Evolutionary conservation across 1,140 invertebrate genomes (phyloP), one percentile per base, ranked within the genome.

Genomic region (Cotesia chilonis): DNA sequence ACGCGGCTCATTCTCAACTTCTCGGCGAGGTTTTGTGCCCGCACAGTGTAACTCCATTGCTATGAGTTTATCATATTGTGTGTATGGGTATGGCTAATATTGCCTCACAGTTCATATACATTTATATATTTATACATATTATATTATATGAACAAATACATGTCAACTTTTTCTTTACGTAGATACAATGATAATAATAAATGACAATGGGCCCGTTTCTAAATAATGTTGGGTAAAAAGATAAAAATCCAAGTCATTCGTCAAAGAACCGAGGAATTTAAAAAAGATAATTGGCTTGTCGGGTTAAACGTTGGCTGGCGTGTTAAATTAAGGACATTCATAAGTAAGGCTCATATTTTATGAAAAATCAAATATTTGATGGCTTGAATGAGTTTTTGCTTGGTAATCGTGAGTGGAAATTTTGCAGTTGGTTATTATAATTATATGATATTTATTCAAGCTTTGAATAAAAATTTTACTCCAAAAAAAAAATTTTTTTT

Each of bases 261-360:
- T 35, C 60, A 63, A 38, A 38, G 57, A 59, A 35, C 17, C 2
- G 28, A n/a, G 60, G 38, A 37, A 63, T 37, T 63, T 63, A n/a
- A 38, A 63, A 63, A 35, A 38, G 28, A 38, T 35, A 63, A 63
- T 63, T 63, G 38, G 14, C 28, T 35, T n/a, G 28, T 47, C 41
- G 10, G 41, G 41, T 47, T 10, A 10, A 47, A 47, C 41, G 51
- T 47, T 7, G 7, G 41, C 41, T 47, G 41, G 6, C 41, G 41
- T 6, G 41, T 47, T 47, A 47, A 47, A 52, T 52, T 52, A 10
- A 52, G 51, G 9, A 52, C 51, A 4, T n/a, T 9, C n/a, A n/a
- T 52, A 9, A 52, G 9, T 52, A 41, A 61, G 57, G 70, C 41
- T 28, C 28, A 28, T 28, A 28, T 28, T 28, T 28, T 2, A 28